phyloP scores from a whole-genome alignment of 92 coral and sea anemone species.

The Isaurus tuberculatus region DNA sequence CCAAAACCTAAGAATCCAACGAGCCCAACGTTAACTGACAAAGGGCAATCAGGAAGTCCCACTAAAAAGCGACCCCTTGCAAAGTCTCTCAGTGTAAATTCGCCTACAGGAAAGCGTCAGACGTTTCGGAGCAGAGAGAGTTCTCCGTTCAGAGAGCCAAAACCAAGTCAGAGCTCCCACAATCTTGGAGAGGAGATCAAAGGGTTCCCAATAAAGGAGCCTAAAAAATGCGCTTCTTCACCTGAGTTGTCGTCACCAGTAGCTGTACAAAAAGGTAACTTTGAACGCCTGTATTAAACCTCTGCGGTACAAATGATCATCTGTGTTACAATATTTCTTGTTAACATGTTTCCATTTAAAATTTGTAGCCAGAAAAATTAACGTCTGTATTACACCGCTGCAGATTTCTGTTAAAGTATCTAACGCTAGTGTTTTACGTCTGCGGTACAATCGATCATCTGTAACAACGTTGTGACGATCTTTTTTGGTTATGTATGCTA shows the following conservation, averaged over 20 bases:
- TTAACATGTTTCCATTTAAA: neutral
- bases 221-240: slow-evolving; percentile 83
- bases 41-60: neutral
- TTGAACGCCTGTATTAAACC: neutral
- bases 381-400: too few species aligned
- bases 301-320: too few species aligned
- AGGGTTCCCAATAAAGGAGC: slow-evolving; percentile 25
- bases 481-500: too few species aligned
- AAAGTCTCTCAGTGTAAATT: slow-evolving; percentile 72
- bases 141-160: slow-evolving; percentile 64
- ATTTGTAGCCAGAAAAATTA: neutral
- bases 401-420: neutral
- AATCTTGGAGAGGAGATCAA: neutral
- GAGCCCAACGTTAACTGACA: slow-evolving; percentile 24
- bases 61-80: slow-evolving; percentile 62
- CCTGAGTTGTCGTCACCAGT: slow-evolving; percentile 84
- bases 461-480: too few species aligned
- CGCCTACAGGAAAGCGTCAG: slow-evolving; percentile 64
- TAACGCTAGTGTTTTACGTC: neutral
- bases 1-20: slow-evolving; percentile 43
- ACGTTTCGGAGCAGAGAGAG: slow-evolving; percentile 42
- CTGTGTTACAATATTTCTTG: neutral
- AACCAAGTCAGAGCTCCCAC: slow-evolving; percentile 54
- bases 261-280: slow-evolving; percentile 67
- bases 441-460: too few species aligned